Percentiles rank a stretch among this genome's conserved stretches.
Evolutionary conservation across 2,888 invertebrate genomes (phyloP).

Genomic region (Microplitis deprimator): DNA sequence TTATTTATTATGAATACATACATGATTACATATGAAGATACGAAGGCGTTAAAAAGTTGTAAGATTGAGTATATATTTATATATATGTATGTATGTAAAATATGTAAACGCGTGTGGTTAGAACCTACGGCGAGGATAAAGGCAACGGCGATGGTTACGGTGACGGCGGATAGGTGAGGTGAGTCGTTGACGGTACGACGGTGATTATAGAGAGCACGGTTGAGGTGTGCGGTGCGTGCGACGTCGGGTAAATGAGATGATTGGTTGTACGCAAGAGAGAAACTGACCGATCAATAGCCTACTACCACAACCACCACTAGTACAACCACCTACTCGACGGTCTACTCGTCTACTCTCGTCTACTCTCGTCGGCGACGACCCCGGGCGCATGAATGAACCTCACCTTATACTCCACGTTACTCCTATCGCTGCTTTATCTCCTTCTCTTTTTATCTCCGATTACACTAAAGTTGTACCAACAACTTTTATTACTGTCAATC

Average conservation of each 20-base stretch:
- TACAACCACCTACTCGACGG: conserved; percentile 61
- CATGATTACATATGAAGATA: not conserved
- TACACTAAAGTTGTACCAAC: not conserved
- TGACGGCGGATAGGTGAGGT: not conserved
- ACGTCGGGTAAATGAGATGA: conserved; percentile 33
- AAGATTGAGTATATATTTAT: conserved; percentile 23
- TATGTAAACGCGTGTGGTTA: not conserved
- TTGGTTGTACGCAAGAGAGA: conserved; percentile 46
- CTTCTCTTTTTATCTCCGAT: not conserved
- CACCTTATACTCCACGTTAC: conserved; percentile 58
- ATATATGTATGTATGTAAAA: too few relatives aligned
- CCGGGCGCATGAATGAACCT: conserved; percentile 70
- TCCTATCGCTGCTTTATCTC: conserved; percentile 41
- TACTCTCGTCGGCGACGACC: conserved; percentile 56
- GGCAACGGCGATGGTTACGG: not conserved
- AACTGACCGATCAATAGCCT: conserved; percentile 66
- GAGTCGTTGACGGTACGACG: conserved; percentile 2
- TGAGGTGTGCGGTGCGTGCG: conserved; percentile 31
- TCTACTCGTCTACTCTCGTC: not conserved
- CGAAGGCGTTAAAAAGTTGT: conserved; percentile 34
- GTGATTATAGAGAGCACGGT: conserved; percentile 1
- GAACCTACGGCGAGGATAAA: not conserved
- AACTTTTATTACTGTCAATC: not conserved
- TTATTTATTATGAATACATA: conserved; percentile 8
- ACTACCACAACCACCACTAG: not conserved